Evolutionary conservation across 1,140 invertebrate species (phyloP).

Genomic region (Drosophila ananassae): DNA sequence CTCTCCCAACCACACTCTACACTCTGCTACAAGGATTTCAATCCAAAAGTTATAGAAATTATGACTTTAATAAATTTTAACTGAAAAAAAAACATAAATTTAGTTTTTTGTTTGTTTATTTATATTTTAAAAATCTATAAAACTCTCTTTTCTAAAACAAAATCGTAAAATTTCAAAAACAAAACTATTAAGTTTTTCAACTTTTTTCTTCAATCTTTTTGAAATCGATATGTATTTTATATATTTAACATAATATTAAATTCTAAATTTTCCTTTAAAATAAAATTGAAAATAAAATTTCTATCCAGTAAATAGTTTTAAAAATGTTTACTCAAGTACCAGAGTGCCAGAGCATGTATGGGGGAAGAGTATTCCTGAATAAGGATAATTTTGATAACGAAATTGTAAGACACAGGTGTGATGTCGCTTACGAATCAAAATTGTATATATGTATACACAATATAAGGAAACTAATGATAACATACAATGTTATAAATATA

Average conservation of each 20-base stretch:
- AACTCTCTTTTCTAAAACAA: no score
- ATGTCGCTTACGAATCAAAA: conserved; percentile 47
- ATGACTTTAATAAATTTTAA: no score
- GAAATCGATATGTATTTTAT: no score
- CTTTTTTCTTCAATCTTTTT: no score
- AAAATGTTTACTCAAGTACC: neutral
- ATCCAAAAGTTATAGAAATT: neutral
- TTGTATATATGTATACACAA: conserved; percentile 22
- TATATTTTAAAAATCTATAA: neutral
- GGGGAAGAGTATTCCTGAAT: neutral
- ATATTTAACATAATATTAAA: no score
- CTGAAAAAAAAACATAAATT: no score
- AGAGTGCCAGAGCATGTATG: neutral
- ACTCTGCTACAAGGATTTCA: conserved; percentile 24
- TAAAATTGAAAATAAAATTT: no score
- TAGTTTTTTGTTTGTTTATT: no score
- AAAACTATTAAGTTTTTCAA: no score
- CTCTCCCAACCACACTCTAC: conserved; percentile 9
- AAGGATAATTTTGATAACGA: conserved; percentile 6
- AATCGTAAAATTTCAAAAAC: no score
- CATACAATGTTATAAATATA: conserved; percentile 43
- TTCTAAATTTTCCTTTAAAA: no score
- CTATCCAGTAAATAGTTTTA: no score
- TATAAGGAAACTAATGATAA: conserved; percentile 44
- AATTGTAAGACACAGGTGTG: conserved; percentile 58